phyloP scores from a whole-genome alignment of 2,113 vertebrate genomes.

The Pampusana beccarii region DNA sequence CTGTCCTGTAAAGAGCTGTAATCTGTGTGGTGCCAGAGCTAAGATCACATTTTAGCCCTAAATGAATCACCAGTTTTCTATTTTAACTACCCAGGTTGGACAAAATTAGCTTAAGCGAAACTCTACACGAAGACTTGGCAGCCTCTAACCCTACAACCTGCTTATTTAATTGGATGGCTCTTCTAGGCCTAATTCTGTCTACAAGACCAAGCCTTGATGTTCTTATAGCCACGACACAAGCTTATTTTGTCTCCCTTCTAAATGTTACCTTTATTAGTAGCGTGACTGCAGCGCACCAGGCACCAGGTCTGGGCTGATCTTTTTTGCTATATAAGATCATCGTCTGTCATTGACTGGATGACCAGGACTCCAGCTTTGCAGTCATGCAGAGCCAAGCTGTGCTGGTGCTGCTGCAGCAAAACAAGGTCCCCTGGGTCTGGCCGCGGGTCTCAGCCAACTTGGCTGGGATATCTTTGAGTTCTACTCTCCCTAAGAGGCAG shows the following conservation, averaged over 20 bases:
- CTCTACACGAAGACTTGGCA: neutral
- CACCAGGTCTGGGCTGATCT: neutral
- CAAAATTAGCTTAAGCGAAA: neutral
- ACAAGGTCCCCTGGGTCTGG: neutral
- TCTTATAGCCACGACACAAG: neutral
- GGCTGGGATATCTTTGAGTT: neutral
- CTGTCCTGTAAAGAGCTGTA: neutral
- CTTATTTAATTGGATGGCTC: neutral
- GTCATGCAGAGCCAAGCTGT: neutral
- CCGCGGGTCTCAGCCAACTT: neutral
- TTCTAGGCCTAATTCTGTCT: neutral
- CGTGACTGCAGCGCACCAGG: neutral
- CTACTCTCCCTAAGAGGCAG: neutral
- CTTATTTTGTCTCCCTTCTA: neutral
- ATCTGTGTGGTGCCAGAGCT: neutral
- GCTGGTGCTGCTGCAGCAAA: neutral
- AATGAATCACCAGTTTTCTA: neutral
- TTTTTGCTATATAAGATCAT: neutral
- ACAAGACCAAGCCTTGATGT: neutral
- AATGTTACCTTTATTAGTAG: neutral
- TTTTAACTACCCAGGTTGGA: neutral
- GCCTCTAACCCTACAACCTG: neutral
- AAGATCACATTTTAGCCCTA: neutral
- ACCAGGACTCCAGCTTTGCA: neutral
- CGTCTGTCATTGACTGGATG: accelerated